phyloP scores from a whole-genome alignment of 2,888 invertebrate species.

The Habrosyne pyritoides region DNA sequence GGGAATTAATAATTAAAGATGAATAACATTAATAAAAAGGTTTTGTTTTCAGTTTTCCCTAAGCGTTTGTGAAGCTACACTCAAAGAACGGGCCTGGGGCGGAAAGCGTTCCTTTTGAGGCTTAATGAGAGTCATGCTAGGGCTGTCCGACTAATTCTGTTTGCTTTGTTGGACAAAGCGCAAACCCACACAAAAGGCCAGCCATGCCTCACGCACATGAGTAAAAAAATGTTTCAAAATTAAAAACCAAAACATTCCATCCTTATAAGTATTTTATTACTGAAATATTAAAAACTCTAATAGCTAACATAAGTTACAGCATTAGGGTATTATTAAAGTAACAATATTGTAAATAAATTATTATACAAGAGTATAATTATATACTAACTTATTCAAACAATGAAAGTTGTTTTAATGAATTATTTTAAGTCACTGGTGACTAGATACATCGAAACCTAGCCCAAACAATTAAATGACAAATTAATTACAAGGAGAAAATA shows the following conservation, averaged over 20 bases:
- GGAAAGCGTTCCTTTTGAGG: slow-evolving; percentile 28
- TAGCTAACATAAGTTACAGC: neutral
- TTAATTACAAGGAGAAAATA: slow-evolving; percentile 27
- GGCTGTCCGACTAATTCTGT: slow-evolving; percentile 36
- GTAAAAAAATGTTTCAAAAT: neutral
- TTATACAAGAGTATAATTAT: neutral
- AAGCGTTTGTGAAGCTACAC: slow-evolving; percentile 20
- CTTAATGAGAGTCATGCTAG: slow-evolving; percentile 34
- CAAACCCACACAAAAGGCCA: neutral
- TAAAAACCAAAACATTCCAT: neutral
- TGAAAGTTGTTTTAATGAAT: slow-evolving; percentile 10
- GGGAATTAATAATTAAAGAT: slow-evolving; percentile 34
- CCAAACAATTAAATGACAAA: slow-evolving; percentile 24
- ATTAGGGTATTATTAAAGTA: neutral
- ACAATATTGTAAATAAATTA: neutral
- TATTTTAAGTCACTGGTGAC: slow-evolving; percentile 48
- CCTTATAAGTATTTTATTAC: neutral
- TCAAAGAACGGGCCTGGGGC: slow-evolving; percentile 22
- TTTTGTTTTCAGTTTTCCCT: slow-evolving; percentile 28
- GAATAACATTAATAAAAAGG: slow-evolving; percentile 30
- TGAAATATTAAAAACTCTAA: neutral
- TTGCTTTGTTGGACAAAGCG: slow-evolving; percentile 29
- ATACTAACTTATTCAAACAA: neutral
- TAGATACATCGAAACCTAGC: slow-evolving; percentile 50
- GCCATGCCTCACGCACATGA: neutral